Evolutionary conservation across 2,888 invertebrate species (phyloP).

Genomic region (Acronicta aceris): DNA sequence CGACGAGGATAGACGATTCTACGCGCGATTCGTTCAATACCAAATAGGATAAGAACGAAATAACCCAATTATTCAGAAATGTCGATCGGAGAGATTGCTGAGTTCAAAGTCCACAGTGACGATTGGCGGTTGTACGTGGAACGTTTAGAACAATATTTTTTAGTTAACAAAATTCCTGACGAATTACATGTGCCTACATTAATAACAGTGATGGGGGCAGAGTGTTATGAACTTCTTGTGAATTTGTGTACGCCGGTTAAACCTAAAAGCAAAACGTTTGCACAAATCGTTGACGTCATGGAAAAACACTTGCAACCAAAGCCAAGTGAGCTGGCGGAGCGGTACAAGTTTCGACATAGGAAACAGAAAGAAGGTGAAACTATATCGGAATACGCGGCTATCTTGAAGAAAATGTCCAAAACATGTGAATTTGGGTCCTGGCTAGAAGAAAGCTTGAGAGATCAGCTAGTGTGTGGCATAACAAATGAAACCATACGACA

Average conservation of each 20-base stretch:
- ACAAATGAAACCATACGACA: too few species aligned
- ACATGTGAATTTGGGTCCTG: conserved; percentile 1
- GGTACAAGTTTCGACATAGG: neutral
- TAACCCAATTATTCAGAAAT: too few species aligned
- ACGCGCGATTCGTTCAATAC: too few species aligned
- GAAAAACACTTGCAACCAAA: conserved; percentile 7
- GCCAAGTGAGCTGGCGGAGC: conserved; percentile 1
- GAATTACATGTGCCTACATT: neutral
- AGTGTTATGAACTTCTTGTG: neutral
- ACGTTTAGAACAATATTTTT: too few species aligned
- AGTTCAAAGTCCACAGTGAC: too few species aligned
- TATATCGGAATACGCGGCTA: neutral
- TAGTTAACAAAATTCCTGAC: too few species aligned
- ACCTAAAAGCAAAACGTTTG: neutral
- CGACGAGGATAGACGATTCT: too few species aligned
- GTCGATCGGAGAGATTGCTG: too few species aligned
- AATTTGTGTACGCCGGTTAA: conserved; percentile 4
- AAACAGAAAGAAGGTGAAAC: conserved; percentile 1
- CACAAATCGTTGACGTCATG: neutral
- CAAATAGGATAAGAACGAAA: too few species aligned
- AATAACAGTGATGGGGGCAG: conserved; percentile 5
- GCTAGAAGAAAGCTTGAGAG: too few species aligned
- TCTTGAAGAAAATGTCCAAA: neutral
- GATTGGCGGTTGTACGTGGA: too few species aligned
- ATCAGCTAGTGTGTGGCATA: too few species aligned